Conservation (phyloP, 2,797 vertebrate genomes). For the Serranus cabrilla region DNA sequence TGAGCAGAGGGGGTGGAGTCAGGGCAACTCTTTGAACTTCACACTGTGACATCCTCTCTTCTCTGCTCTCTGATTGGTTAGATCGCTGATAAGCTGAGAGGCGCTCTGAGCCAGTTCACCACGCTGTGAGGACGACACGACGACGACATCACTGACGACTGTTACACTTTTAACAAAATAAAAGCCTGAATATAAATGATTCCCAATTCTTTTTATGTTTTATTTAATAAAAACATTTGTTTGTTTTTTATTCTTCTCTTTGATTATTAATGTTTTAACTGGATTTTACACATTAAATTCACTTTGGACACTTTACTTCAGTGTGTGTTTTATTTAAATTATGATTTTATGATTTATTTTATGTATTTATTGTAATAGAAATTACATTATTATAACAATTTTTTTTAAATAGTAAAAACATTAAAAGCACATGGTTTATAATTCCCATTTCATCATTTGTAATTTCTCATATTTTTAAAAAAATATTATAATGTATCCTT, state of each 20-base stretch:
- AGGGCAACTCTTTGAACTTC: too few species aligned
- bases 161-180: conserved; percentile 28
- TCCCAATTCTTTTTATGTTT: too few species aligned
- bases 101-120: conserved; percentile 88
- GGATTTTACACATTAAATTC: conserved; percentile 6
- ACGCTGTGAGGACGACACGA: conserved; percentile 61
- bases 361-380: not conserved
- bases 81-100: conserved; percentile 93
- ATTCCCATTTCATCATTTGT: too few species aligned
- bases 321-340: too few species aligned
- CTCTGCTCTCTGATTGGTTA: conserved; percentile 69
- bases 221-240: too few species aligned
- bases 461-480: too few species aligned
- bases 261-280: not conserved
- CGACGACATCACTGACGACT: not conserved
- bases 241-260: too few species aligned
- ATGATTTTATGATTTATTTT: not conserved
- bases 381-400: not conserved
- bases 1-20: conserved; percentile 56
- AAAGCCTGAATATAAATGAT: not conserved
- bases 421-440: too few species aligned
- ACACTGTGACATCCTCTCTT: conserved; percentile 18
- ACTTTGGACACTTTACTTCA: not conserved
- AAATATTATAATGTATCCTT: too few species aligned
- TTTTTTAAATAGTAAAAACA: too few species aligned